Conservation (phyloP, 2,888 invertebrate species). For the Capitulum mitella region DNA sequence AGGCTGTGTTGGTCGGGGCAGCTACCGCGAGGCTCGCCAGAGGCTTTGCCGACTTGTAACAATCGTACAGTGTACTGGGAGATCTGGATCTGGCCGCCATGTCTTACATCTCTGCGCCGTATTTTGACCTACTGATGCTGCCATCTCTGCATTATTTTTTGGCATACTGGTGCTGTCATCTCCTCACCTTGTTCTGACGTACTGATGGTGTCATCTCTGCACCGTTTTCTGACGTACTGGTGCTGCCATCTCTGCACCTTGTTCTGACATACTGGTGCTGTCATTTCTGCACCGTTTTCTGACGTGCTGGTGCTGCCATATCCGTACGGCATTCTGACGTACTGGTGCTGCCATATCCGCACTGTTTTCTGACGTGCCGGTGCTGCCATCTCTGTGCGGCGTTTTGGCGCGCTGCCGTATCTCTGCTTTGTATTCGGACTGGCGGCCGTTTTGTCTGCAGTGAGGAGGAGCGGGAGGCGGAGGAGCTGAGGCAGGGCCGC, state of each 20-base stretch:
- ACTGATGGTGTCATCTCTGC: neutral
- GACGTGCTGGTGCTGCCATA: neutral
- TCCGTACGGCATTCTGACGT: neutral
- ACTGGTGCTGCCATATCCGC: neutral
- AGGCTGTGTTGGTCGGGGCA: too few relatives aligned
- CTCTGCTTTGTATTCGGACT: too few relatives aligned
- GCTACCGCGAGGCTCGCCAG: too few relatives aligned
- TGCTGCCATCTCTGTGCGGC: neutral
- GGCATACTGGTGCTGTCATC: neutral
- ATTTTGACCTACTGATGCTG: neutral
- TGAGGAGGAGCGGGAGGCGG: neutral
- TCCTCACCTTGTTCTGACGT: neutral
- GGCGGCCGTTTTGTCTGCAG: too few relatives aligned
- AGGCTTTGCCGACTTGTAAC: too few relatives aligned
- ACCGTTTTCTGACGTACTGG: neutral
- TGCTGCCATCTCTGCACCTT: neutral
- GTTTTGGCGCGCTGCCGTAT: too few relatives aligned
- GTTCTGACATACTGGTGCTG: too few relatives aligned
- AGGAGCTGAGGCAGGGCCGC: neutral
- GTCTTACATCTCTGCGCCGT: too few relatives aligned
- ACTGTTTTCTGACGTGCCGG: neutral
- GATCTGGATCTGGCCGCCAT: too few relatives aligned
- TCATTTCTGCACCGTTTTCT: neutral
- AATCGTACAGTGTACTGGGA: too few relatives aligned
- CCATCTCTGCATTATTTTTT: neutral